Conservation (phyloP, 2,797 vertebrate genomes). For the Pitangus sulphuratus region DNA sequence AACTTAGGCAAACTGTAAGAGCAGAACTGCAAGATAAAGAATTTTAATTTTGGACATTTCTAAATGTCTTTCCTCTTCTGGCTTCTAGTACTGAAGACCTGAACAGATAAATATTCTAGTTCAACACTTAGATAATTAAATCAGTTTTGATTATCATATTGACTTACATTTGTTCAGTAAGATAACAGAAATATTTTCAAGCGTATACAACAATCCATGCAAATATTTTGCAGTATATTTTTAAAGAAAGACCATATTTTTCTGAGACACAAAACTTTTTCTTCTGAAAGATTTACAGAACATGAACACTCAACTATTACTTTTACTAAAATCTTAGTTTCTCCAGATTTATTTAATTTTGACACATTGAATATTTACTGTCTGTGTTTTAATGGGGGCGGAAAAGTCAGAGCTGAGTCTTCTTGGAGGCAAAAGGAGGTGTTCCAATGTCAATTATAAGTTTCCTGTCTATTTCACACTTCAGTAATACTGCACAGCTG, state of each 20-base stretch:
- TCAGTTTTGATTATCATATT: background rate
- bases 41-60: background rate
- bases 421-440: background rate
- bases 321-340: background rate
- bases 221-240: background rate
- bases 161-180: background rate
- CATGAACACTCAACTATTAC: background rate
- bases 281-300: background rate
- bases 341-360: background rate
- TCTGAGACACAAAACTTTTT: background rate
- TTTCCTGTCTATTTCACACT: background rate
- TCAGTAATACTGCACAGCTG: background rate
- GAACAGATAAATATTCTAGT: background rate
- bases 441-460: background rate
- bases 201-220: background rate
- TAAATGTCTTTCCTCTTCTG: background rate
- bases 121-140: background rate
- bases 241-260: background rate
- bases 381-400: accelerated
- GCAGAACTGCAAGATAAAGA: background rate
- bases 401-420: background rate
- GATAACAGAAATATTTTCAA: background rate
- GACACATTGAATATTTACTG: background rate
- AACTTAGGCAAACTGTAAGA: background rate
- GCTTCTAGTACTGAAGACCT: background rate